Conservation (phyloP, 2,113 vertebrate genomes). For the Urocynchramus pylzowi region DNA sequence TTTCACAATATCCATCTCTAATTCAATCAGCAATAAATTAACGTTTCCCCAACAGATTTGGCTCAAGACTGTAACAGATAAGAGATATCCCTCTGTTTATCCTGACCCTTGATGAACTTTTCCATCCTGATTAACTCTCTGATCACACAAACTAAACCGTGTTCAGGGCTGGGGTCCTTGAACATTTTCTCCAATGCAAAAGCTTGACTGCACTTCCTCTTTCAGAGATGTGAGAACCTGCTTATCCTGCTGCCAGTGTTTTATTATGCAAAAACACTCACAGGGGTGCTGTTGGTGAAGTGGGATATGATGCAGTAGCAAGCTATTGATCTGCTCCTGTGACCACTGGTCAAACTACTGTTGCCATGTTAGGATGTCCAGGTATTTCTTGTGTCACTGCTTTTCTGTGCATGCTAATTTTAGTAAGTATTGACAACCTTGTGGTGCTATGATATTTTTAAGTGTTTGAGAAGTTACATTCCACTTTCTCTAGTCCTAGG, state of each 20-base stretch:
- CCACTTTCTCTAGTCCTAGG: background rate
- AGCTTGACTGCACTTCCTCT: background rate
- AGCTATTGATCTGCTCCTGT: background rate
- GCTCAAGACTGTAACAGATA: no score
- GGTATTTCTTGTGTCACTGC: background rate
- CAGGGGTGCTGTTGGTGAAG: background rate
- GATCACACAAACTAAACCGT: background rate
- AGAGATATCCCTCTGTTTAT: background rate
- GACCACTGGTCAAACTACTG: background rate
- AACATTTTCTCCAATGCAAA: background rate
- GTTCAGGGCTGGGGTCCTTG: background rate
- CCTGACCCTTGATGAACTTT: background rate
- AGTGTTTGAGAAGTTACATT: background rate
- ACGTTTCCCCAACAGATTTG: background rate
- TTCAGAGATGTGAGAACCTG: background rate
- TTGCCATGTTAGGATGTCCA: background rate
- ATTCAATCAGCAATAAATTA: background rate
- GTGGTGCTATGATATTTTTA: background rate
- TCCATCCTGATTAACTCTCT: background rate
- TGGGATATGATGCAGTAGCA: background rate
- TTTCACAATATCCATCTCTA: background rate
- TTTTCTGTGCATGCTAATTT: background rate
- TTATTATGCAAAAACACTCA: rapidly evolving
- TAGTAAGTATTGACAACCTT: background rate
- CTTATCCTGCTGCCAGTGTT: background rate